phyloP scores from a whole-genome alignment of 2,888 invertebrate genomes.

The Leucozona laternaria region DNA sequence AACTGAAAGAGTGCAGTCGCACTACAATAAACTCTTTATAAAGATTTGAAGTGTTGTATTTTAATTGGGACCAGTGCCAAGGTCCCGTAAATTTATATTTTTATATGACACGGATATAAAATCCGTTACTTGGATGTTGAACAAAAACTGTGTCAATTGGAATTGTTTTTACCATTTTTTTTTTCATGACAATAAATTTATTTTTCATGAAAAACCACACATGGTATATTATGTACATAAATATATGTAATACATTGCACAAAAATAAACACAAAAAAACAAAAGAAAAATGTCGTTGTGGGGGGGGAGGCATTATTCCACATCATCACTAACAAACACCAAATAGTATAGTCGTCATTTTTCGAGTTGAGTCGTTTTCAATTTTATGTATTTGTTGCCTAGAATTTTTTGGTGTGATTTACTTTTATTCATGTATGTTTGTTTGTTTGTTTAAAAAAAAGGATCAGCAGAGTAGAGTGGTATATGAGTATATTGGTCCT shows the following conservation, averaged over 20 bases:
- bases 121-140: no score
- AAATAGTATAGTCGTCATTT: conserved; percentile 56
- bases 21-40: no score
- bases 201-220: conserved; percentile 37
- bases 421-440: conserved; percentile 42
- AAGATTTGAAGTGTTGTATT: no score
- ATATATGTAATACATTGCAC: neutral
- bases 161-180: neutral
- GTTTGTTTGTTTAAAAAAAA: neutral
- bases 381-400: conserved; percentile 23
- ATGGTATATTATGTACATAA: no score
- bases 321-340: conserved; percentile 47
- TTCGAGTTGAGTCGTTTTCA: conserved; percentile 52
- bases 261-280: neutral
- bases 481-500: neutral
- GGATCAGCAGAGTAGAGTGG: neutral
- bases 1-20: no score
- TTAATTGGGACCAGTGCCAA: no score
- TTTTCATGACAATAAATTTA: conserved; percentile 39
- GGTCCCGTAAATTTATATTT: no score
- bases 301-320: conserved; percentile 16
- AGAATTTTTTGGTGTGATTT: conserved; percentile 53
- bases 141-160: no score
- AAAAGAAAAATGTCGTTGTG: neutral
- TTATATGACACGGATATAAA: no score